Evolutionary conservation across 2,888 invertebrate species (phyloP).

Genomic region (Cataglyphis rosenhaueri): DNA sequence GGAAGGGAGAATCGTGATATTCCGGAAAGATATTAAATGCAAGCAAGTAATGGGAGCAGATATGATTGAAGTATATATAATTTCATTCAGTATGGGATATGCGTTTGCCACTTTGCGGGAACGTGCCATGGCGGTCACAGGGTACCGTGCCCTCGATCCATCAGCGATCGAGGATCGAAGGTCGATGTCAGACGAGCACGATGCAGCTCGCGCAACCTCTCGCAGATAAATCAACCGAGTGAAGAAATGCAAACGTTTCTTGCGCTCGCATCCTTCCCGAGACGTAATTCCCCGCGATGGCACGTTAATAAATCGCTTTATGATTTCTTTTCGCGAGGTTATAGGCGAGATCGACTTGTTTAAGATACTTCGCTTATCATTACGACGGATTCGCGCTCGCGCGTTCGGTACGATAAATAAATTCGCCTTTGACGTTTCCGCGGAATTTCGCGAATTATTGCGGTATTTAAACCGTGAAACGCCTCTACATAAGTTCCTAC

Average conservation of each 20-base stretch:
- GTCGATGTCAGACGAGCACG: constrained; percentile 48
- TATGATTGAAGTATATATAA: constrained; percentile 52
- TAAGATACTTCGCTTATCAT: constrained; percentile 16
- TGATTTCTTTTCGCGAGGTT: constrained; percentile 20
- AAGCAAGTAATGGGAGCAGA: constrained; percentile 55
- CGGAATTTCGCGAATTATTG: constrained; percentile 49
- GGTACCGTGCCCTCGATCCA: constrained; percentile 51
- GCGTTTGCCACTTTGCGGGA: constrained; percentile 43
- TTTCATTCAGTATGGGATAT: constrained; percentile 43
- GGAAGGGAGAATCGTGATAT: neutral
- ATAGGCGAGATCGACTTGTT: neutral
- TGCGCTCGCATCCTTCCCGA: constrained; percentile 1
- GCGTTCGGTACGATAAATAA: neutral
- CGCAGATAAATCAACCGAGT: constrained; percentile 44
- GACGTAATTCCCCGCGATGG: constrained; percentile 15
- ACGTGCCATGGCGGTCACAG: constrained; percentile 44
- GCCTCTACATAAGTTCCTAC: constrained; percentile 10
- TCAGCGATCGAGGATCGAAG: constrained; percentile 54
- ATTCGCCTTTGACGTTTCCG: constrained; percentile 11
- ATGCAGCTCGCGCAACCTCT: constrained; percentile 40
- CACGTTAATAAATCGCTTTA: constrained; percentile 40
- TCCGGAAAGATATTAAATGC: neutral
- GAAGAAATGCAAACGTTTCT: constrained; percentile 29
- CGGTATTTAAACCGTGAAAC: constrained; percentile 36
- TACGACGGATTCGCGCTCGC: constrained; percentile 1